Conservation (phyloP, 2,888 invertebrate genomes). For the Myathropa florea region DNA sequence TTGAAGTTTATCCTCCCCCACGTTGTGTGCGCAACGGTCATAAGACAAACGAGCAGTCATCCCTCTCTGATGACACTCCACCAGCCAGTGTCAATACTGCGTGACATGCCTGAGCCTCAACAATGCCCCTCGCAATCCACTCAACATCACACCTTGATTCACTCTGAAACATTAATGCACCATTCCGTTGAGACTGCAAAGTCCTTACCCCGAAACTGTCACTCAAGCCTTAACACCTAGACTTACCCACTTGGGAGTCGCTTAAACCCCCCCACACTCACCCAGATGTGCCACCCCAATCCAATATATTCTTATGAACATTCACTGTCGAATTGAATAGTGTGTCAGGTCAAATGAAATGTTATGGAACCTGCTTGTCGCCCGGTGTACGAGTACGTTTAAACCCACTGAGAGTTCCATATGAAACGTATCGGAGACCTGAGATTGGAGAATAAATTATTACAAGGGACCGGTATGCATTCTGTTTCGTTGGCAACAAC, state of each 20-base stretch:
- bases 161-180: neutral
- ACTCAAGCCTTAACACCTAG: slow-evolving; percentile 1
- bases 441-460: neutral
- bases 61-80: neutral
- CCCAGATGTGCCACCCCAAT: neutral
- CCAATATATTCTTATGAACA: neutral
- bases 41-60: neutral
- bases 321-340: neutral
- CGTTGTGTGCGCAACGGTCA: neutral
- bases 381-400: neutral
- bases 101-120: neutral
- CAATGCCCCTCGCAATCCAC: neutral
- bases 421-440: neutral
- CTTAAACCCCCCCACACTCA: neutral
- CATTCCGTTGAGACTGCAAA: neutral
- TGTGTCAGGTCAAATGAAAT: slow-evolving; percentile 3
- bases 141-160: neutral
- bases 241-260: neutral
- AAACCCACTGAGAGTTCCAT: neutral
- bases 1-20: neutral
- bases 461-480: neutral
- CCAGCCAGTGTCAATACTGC: neutral
- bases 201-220: neutral
- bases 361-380: neutral
- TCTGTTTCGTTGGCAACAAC: neutral